Evolutionary conservation across 2,888 invertebrate genomes (phyloP).

Genomic region (Ennomos fuscantarius): DNA sequence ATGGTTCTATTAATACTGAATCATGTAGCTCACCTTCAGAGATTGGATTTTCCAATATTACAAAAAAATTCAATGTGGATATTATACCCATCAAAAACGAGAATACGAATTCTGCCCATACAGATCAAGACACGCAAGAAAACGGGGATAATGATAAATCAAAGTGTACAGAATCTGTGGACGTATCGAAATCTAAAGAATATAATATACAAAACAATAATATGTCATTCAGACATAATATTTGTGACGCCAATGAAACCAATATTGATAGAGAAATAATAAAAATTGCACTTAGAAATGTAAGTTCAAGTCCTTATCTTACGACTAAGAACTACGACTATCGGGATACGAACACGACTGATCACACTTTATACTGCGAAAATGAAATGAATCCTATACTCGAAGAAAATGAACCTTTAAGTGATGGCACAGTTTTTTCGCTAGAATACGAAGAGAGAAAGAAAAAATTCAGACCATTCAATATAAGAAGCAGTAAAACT

Average conservation of each 20-base stretch:
- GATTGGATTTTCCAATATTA: slow-evolving; percentile 3
- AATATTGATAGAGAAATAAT: too few species aligned
- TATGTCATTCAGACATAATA: too few species aligned
- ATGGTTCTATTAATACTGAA: background rate
- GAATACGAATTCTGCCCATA: background rate
- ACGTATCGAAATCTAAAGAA: too few species aligned
- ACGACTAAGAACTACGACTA: too few species aligned
- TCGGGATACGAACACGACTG: background rate
- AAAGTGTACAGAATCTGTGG: too few species aligned
- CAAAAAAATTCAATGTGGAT: slow-evolving; percentile 7
- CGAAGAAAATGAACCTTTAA: slow-evolving; percentile 17
- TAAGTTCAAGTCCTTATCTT: too few species aligned
- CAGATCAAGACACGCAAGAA: background rate
- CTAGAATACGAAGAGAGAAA: slow-evolving; percentile 6
- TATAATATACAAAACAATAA: background rate
- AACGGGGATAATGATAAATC: background rate
- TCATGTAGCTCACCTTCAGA: background rate
- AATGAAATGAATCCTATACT: slow-evolving; percentile 9
- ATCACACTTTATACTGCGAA: background rate
- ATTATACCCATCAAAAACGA: slow-evolving; percentile 25
- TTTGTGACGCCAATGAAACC: background rate
- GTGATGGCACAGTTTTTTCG: background rate
- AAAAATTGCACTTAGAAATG: too few species aligned
- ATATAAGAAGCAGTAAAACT: slow-evolving; percentile 14
- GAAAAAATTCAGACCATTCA: slow-evolving; percentile 2